Evolutionary conservation across 2,888 invertebrate genomes (phyloP).

Genomic region (Blera fallax): DNA sequence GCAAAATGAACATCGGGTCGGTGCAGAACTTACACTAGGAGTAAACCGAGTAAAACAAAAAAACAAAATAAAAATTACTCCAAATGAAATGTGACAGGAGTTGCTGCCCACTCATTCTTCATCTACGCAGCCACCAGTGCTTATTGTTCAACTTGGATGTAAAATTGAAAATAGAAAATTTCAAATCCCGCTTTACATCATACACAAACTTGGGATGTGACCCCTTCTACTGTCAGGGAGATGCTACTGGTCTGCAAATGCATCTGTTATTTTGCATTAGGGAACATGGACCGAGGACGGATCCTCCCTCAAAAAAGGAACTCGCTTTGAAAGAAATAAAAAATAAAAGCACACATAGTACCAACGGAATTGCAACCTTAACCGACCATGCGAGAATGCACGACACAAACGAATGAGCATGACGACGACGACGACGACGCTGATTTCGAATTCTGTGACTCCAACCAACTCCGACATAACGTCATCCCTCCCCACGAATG

Average conservation of each 20-base stretch:
- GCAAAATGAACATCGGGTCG: constrained; percentile 24
- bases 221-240: not conserved
- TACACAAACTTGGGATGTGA: not conserved
- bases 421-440: constrained; percentile 20
- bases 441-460: constrained; percentile 35
- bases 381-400: constrained; percentile 33
- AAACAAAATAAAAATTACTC: constrained; percentile 12
- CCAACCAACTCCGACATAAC: constrained; percentile 12
- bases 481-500: constrained; percentile 29
- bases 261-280: constrained; percentile 59
- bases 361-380: constrained; percentile 43
- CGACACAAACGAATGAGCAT: constrained; percentile 41
- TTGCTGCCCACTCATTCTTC: constrained; percentile 4
- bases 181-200: constrained; percentile 2
- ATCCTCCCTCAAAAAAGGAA: constrained; percentile 1
- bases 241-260: constrained; percentile 29
- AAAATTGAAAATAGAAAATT: constrained; percentile 17
- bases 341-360: constrained; percentile 36
- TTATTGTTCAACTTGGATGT: constrained; percentile 17
- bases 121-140: not conserved
- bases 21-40: not conserved
- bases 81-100: constrained; percentile 31
- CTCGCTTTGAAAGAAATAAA: constrained; percentile 17
- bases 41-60: constrained; percentile 7
- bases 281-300: constrained; percentile 1